Evolutionary conservation across 2,113 vertebrate species (phyloP), one percentile per base, ranked within the genome.

Genomic region (Rhizomys pruinosus): DNA sequence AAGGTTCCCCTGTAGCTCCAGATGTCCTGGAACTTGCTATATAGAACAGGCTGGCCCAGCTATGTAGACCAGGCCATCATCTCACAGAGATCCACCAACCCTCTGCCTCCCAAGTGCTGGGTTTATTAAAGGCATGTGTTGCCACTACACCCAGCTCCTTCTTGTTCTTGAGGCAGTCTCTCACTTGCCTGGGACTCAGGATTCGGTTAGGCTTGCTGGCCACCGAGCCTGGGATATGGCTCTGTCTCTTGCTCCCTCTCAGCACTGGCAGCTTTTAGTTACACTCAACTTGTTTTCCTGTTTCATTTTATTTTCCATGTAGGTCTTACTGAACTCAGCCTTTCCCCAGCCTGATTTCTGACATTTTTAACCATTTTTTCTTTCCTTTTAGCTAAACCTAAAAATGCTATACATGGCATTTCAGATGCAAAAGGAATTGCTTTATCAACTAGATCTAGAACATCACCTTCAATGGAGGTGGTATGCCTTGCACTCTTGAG

Each of bases 371-470:
- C 61, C 2, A 55, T 79, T 78, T 52, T 32, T 91, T 92, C 7
- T 79, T 19, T 84, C 84, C 37, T 91, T 95, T 92, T 34, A 87
- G 2, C 7, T 81, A 74, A 32, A 37, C 74, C 42, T 95, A 87
- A 81, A 93, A 84, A 47, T 88, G 93, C 22, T 84, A n/a, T 76
- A 2, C 80, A 47, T 84, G 34, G 64, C 12, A 39, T 92, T 94
- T 95, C 32, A 84, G 39, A 39, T 47, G 17, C 23, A 71, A 78
- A 84, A 78, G 69, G 16, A 92, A 85, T 87, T 86, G 4, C 77
- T 91, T 91, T 85, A n/a, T 63, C 80, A 47, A 44, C 2, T 57
- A 79, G 20, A 27, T 81, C 79, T 64, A 42, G 27, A 64, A 39
- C 37, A 74, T 57, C 80, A 79, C 57, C 55, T 20, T 79, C 37